Conservation (phyloP, 2,797 vertebrate genomes). For the Choloepus didactylus region DNA sequence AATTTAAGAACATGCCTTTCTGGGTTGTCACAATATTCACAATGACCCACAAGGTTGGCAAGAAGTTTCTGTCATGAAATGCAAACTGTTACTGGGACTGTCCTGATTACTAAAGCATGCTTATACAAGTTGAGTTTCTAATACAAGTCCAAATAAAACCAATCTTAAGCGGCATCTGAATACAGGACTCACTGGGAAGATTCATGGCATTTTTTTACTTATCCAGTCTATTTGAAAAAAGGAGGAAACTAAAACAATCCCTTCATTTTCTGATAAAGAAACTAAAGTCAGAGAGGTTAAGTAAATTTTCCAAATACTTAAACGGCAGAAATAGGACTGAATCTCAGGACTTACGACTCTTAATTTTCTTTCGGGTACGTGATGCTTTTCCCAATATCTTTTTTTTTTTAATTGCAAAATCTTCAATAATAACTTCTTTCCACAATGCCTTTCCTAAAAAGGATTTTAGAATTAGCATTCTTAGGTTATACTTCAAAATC, state of each 20-base stretch:
- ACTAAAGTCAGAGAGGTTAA: not conserved
- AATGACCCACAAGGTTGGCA: not conserved
- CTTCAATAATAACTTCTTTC: not conserved
- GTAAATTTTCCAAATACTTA: not conserved
- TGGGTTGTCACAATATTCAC: too few relatives aligned
- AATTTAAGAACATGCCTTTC: too few relatives aligned
- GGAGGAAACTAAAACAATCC: not conserved
- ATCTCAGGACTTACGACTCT: not conserved
- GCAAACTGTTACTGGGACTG: not conserved
- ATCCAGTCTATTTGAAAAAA: not conserved
- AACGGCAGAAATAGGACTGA: not conserved
- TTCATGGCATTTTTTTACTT: not conserved
- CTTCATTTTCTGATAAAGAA: not conserved
- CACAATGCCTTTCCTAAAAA: not conserved
- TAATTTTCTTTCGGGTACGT: not conserved
- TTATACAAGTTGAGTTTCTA: constrained; percentile 7
- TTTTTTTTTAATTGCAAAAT: not conserved
- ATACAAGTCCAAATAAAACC: not conserved
- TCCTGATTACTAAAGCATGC: not conserved
- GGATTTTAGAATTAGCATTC: not conserved
- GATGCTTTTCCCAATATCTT: not conserved
- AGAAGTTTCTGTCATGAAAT: not conserved
- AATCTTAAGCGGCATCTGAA: not conserved
- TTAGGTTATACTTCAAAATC: not conserved
- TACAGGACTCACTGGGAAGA: not conserved